phyloP scores from a whole-genome alignment of 2,113 vertebrate genomes.

The Rynchops niger region DNA sequence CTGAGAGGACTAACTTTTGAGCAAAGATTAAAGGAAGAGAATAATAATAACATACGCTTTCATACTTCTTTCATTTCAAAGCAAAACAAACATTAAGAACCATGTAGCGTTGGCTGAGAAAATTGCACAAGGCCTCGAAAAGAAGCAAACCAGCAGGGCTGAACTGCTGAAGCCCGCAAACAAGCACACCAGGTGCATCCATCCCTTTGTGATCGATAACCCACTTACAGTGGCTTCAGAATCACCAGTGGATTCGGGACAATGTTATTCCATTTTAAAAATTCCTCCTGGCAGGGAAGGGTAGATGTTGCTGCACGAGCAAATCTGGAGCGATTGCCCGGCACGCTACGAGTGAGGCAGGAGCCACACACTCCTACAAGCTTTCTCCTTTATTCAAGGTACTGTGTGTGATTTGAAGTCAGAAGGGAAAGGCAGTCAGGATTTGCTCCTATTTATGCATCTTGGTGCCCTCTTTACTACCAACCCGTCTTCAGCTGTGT shows the following conservation, averaged over 20 bases:
- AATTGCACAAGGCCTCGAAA: neutral
- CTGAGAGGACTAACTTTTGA: conserved; percentile 13
- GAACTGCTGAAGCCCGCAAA: neutral
- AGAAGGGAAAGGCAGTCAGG: neutral
- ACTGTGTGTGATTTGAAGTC: neutral
- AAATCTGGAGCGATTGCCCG: accelerated
- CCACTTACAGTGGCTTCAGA: neutral
- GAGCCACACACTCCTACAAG: neutral
- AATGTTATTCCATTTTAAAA: neutral
- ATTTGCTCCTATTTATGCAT: neutral
- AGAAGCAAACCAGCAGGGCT: neutral
- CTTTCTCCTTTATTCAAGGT: neutral
- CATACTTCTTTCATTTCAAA: conserved; percentile 17
- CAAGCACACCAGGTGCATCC: neutral
- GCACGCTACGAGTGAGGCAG: neutral
- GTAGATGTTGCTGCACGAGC: accelerated
- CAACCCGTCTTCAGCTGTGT: neutral
- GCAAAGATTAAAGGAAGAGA: conserved; percentile 56
- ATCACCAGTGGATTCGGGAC: accelerated
- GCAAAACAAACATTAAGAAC: conserved; percentile 24
- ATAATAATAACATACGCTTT: conserved; percentile 34
- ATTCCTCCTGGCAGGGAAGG: neutral
- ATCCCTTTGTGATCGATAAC: neutral
- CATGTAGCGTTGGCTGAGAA: neutral
- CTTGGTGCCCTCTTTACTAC: neutral